Percentiles rank a stretch among this genome's conserved stretches.
Conservation (phyloP, 2,113 vertebrate genomes). For the Apteryx mantelli region DNA sequence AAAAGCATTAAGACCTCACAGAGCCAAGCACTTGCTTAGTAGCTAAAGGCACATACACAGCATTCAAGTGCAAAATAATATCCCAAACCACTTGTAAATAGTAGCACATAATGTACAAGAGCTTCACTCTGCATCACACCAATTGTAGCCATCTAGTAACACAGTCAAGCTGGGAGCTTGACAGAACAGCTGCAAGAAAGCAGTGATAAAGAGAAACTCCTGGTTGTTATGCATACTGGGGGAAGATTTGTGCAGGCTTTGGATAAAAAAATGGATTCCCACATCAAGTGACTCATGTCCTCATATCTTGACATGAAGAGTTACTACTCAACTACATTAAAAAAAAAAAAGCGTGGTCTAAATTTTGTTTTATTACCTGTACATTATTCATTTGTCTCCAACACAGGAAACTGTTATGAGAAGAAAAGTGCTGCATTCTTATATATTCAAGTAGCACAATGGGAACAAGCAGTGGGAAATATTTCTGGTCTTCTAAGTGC, state of each 20-base stretch:
- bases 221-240: background rate
- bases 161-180: background rate
- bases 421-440: background rate
- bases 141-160: background rate
- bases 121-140: background rate
- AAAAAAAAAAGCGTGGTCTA: background rate
- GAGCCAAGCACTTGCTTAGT: background rate
- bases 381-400: background rate
- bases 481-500: background rate
- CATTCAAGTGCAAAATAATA: slow-evolving; percentile 1
- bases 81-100: background rate
- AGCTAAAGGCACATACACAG: background rate
- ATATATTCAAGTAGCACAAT: background rate
- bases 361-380: background rate
- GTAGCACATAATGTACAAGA: background rate
- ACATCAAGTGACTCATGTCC: background rate
- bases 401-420: background rate
- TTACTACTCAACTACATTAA: background rate
- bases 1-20: slow-evolving; percentile 10
- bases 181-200: background rate
- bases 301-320: background rate
- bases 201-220: background rate
- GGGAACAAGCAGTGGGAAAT: background rate
- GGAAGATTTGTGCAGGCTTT: background rate
- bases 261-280: background rate